Percentiles rank a stretch among this genome's conserved stretches.
Conservation (phyloP, 1,140 invertebrate genomes). For the Trinorchestia longiramus region DNA sequence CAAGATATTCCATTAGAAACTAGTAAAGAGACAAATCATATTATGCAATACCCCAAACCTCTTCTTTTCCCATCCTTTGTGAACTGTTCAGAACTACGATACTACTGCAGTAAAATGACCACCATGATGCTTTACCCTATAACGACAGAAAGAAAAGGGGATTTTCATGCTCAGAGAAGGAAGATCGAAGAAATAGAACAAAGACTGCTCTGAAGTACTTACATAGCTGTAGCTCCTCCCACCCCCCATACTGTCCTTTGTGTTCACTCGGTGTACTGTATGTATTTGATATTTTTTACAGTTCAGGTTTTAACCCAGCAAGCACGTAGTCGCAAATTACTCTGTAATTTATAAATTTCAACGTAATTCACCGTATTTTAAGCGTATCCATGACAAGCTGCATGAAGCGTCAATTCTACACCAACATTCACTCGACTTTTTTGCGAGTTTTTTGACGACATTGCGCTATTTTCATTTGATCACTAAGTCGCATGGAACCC, state of each 20-base stretch:
- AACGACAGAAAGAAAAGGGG: neutral
- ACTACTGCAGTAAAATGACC: neutral
- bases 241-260: neutral
- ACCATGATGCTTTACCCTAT: neutral
- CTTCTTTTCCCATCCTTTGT: neutral
- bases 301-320: neutral
- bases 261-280: neutral
- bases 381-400: neutral
- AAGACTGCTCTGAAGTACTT: neutral
- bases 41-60: no score
- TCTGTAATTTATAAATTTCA: neutral
- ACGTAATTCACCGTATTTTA: neutral
- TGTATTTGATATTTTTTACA: neutral
- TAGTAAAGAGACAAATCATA: no score
- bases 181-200: neutral
- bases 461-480: neutral
- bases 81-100: neutral
- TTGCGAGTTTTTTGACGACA: neutral
- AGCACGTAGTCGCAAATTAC: neutral
- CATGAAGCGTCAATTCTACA: neutral
- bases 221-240: neutral
- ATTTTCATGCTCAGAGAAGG: neutral
- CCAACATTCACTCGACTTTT: neutral
- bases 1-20: no score
- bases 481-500: neutral